Evolutionary conservation across 35 echinoderm and acorn worm species (phyloP).

Genomic region (Strongylocentrotus purpuratus): DNA sequence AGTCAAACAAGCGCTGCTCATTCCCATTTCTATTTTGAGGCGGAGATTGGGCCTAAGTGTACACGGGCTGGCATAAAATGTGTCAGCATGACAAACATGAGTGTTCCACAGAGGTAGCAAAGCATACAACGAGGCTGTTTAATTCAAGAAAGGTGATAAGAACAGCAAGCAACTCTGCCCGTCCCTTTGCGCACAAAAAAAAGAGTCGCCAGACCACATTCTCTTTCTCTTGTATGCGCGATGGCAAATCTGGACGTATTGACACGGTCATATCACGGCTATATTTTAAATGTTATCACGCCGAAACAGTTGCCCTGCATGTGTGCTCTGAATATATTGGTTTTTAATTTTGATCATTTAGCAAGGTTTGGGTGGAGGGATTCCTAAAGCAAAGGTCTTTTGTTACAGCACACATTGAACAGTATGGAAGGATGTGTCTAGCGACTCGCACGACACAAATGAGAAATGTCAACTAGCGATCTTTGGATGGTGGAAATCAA

Average conservation of each 20-base stretch:
- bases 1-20: neutral
- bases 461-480: conserved; percentile 24
- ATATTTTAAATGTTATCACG: conserved; percentile 36
- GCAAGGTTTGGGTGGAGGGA: neutral
- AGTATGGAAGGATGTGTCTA: neutral
- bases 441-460: conserved; percentile 23
- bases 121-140: conserved; percentile 18
- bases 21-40: neutral
- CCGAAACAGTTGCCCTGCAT: conserved; percentile 7
- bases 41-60: conserved; percentile 30
- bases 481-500: neutral
- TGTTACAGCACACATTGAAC: conserved; percentile 32
- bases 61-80: conserved; percentile 12
- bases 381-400: neutral
- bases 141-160: conserved; percentile 39
- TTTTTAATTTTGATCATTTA: conserved; percentile 41
- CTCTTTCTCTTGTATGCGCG: neutral
- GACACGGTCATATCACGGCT: conserved; percentile 35
- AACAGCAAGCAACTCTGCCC: conserved; percentile 20
- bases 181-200: neutral
- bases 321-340: conserved; percentile 1
- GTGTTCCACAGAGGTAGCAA: neutral
- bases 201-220: neutral
- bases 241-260: neutral
- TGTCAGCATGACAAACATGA: conserved; percentile 13